These are phyloP conservation scores for Spilarctia lutea DNA, from an alignment of 2,888 invertebrate genomes.

Conservation along the genomic window DNA sequence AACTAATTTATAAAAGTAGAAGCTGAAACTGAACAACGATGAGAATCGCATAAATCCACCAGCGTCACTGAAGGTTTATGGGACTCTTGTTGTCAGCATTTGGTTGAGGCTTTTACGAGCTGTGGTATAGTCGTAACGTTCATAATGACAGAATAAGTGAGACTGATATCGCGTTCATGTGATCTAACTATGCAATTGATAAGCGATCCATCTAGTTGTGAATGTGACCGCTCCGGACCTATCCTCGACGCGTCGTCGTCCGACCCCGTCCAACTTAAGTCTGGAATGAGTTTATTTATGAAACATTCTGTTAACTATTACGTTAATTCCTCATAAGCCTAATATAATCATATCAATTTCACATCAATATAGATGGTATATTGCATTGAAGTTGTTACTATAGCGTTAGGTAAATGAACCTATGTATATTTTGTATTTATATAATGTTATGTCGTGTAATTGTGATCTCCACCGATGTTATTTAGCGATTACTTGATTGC, in stretches of 20 bases:
- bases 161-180: slow-evolving; percentile 84
- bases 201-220: slow-evolving; percentile 55
- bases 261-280: slow-evolving; percentile 34
- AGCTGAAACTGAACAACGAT: slow-evolving; percentile 57
- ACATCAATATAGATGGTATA: slow-evolving; percentile 82
- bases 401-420: slow-evolving; percentile 79
- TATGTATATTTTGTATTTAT: slow-evolving; percentile 86
- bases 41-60: slow-evolving; percentile 59
- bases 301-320: slow-evolving; percentile 81
- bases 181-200: slow-evolving; percentile 66
- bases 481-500: slow-evolving; percentile 84
- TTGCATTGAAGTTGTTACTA: slow-evolving; percentile 83
- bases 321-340: slow-evolving; percentile 76
- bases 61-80: slow-evolving; percentile 51
- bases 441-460: slow-evolving; percentile 83
- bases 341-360: slow-evolving; percentile 80
- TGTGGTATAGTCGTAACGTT: slow-evolving; percentile 80
- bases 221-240: slow-evolving; percentile 43
- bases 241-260: slow-evolving; percentile 27
- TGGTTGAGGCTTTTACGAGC: slow-evolving; percentile 67
- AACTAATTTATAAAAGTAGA: slow-evolving; percentile 70
- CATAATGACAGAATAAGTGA: slow-evolving; percentile 85
- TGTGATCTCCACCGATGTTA: slow-evolving; percentile 87
- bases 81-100: slow-evolving; percentile 61
- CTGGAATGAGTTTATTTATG: slow-evolving; percentile 66